Base-by-base conservation (phyloP, 2,797 vertebrate species). In the Crenichthys baileyi region DNA sequence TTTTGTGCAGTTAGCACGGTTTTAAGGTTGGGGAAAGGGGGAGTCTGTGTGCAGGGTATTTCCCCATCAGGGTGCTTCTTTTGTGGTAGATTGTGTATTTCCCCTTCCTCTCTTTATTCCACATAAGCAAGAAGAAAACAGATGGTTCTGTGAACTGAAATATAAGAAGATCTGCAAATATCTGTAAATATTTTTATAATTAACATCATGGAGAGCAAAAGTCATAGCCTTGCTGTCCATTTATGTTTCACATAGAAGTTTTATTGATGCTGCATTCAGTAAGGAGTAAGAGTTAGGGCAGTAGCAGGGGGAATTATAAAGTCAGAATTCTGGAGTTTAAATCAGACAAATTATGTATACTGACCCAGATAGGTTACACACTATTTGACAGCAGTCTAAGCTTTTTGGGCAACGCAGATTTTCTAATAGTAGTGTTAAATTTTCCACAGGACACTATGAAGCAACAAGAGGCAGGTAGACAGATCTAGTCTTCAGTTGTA, bases 81-180 rank as follows among this genome's bases (percentile, higher is more conserved):
- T 85, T 89, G 88, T 84, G 88, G 88, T 72, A 71, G 81, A 8
- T 4, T 81, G 89, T 90, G 91, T 85, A 89, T 92, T 80, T 79
- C 87, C 89, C 82, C 87, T 91, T 92, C 86, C 91, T 89, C 88
- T 77, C 79, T 82, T 72, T 1, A 60, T 87, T 86, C 79, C 22
- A 48, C 74, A 15, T 85, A 77, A 89, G 79, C 72, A 79, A 87
- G 85, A 90, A 90, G 84, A 63, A 91, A 93, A 93, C 87, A 92
- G 75, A 13, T 51, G 44, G 67, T 5, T 7, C 50, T 29, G 72
- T 77, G 36, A 3, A 36, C 36, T 36, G 85, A 91, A 91, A 89
- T 80, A 87, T 86, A 73, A 91, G 87, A 90, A 88, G 73, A 18
- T 89, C 87, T 83, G 79, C 76, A 91, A 90, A 91, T 85, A 88